These are phyloP conservation scores for Polymixis flavicincta DNA, from an alignment of 2,888 invertebrate species.

Conservation along the genomic window DNA sequence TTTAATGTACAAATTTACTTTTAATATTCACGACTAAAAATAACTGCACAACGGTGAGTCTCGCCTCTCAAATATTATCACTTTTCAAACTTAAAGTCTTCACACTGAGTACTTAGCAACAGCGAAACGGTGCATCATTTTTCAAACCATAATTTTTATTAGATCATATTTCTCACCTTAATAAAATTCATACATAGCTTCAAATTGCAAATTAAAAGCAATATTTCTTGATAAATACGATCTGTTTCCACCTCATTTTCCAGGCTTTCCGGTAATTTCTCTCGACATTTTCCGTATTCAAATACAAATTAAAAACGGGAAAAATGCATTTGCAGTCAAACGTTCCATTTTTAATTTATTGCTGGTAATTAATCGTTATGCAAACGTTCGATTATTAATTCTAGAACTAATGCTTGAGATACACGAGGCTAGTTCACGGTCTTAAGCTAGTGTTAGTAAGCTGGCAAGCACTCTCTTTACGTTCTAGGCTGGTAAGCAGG, in stretches of 20 bases:
- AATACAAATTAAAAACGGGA: slow-evolving; percentile 17
- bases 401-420: slow-evolving; percentile 7
- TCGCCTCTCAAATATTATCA: too few species aligned
- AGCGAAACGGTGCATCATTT: neutral
- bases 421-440: neutral
- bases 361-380: slow-evolving; percentile 41
- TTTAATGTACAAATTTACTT: neutral
- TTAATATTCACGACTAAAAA: neutral
- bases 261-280: slow-evolving; percentile 19
- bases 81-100: neutral
- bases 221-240: slow-evolving; percentile 41
- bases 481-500: neutral
- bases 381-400: slow-evolving; percentile 35
- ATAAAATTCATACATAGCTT: neutral
- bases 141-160: slow-evolving; percentile 16
- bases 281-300: slow-evolving; percentile 9
- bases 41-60: neutral
- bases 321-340: slow-evolving; percentile 37
- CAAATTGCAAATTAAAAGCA: slow-evolving; percentile 43
- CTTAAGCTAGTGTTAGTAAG: neutral
- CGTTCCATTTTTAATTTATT: slow-evolving; percentile 39
- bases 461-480: neutral
- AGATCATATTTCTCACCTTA: neutral
- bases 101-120: neutral
- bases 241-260: slow-evolving; percentile 17